Evolutionary conservation across 2,113 vertebrate genomes (phyloP).

Genomic region (Athene cunicularia): DNA sequence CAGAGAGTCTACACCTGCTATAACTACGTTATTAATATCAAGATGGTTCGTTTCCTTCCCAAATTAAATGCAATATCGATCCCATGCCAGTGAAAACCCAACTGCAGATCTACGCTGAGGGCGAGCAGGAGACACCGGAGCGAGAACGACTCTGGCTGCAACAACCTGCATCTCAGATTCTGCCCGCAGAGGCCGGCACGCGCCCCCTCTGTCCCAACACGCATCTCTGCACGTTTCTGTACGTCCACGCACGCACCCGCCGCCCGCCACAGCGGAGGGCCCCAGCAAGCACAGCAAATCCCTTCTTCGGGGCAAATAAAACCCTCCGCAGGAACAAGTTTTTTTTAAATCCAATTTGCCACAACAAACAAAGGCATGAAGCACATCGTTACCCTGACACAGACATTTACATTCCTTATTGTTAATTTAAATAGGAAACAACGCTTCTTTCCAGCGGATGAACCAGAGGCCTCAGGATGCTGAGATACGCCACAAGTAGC

Average conservation of each 20-base stretch:
- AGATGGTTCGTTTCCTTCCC: neutral
- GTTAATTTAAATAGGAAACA: neutral
- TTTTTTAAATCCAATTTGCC: slow-evolving; percentile 27
- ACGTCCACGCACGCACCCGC: neutral
- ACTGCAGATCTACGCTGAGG: neutral
- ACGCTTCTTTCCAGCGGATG: neutral
- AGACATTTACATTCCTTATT: neutral
- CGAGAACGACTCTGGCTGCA: accelerated
- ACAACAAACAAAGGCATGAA: slow-evolving; percentile 5
- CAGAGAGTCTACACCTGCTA: accelerated
- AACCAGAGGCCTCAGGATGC: neutral
- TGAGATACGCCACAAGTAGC: neutral
- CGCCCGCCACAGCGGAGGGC: neutral
- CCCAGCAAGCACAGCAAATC: neutral
- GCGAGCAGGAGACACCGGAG: accelerated
- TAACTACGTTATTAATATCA: accelerated
- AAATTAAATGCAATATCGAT: accelerated
- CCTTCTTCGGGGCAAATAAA: neutral
- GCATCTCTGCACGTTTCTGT: no score
- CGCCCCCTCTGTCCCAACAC: accelerated
- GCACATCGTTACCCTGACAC: neutral
- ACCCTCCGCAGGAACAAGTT: neutral
- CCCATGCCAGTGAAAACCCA: accelerated
- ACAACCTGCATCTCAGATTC: neutral
- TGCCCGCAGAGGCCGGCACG: accelerated